Percentiles rank a stretch among this genome's conserved stretches.
Conservation (phyloP, 1,140 invertebrate genomes). For the Brachionus sp. region DNA sequence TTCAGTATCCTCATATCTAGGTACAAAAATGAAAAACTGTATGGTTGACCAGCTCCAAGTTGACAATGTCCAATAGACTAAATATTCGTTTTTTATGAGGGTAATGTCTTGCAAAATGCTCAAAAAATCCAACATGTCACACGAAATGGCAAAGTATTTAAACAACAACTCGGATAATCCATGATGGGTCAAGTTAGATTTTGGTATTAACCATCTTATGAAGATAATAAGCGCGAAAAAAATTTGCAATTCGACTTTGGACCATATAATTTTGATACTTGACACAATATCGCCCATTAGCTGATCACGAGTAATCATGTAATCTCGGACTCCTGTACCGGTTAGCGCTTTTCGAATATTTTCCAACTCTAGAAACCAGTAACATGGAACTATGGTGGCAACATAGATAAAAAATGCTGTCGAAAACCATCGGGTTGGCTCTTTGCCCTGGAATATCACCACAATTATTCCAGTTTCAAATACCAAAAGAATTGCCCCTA, state of each 20-base stretch:
- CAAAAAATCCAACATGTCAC: slow-evolving; percentile 44
- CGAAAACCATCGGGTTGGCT: slow-evolving; percentile 35
- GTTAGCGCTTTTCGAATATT: slow-evolving; percentile 7
- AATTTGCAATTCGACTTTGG: slow-evolving; percentile 41
- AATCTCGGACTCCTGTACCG: slow-evolving; percentile 11
- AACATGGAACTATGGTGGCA: slow-evolving; percentile 24
- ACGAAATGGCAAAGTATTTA: slow-evolving; percentile 43
- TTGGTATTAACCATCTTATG: slow-evolving; percentile 42
- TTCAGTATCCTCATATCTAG: slow-evolving; percentile 2
- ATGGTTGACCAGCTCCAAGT: slow-evolving; percentile 32
- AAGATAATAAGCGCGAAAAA: slow-evolving; percentile 40
- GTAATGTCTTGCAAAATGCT: background rate
- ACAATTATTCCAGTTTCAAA: background rate
- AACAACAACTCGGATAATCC: slow-evolving; percentile 35
- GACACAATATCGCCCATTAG: slow-evolving; percentile 33
- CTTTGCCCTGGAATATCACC: slow-evolving; percentile 22
- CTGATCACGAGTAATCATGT: slow-evolving; percentile 13
- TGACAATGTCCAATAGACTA: slow-evolving; percentile 21
- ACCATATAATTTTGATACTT: slow-evolving; percentile 29
- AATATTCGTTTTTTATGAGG: background rate
- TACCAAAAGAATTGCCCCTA: slow-evolving; percentile 8
- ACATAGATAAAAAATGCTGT: slow-evolving; percentile 40
- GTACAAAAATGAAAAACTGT: slow-evolving; percentile 40
- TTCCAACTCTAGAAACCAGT: slow-evolving; percentile 38
- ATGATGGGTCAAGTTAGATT: slow-evolving; percentile 4